Percentiles rank a stretch among this genome's conserved stretches.
These are phyloP conservation scores for Halcyon malimbica DNA, from an alignment of 2,113 vertebrate genomes.

Conservation along the genomic window DNA sequence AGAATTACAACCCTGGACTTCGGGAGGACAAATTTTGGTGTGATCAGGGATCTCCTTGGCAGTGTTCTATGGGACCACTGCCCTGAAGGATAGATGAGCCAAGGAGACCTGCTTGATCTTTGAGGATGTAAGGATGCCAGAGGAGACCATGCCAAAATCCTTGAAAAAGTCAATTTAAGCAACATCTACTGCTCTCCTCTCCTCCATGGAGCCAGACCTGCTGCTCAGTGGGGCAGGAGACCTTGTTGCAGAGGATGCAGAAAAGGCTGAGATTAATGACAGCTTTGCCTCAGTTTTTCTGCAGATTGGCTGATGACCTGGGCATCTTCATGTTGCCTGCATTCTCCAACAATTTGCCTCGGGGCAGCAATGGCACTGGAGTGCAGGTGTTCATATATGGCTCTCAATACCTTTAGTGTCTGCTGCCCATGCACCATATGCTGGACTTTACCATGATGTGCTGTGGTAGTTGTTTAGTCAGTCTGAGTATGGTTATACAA, in stretches of 20 bases:
- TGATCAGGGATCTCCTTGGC: not conserved
- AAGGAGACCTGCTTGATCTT: not conserved
- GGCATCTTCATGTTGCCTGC: not conserved
- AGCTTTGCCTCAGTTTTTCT: not conserved
- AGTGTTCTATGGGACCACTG: not conserved
- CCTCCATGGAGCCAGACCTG: not conserved
- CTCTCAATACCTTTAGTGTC: not conserved
- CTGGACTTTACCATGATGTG: not conserved
- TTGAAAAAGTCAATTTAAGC: not conserved
- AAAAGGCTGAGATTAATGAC: not conserved
- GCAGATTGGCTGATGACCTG: not conserved
- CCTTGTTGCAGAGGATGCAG: not conserved
- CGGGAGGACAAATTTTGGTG: not conserved
- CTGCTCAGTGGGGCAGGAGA: not conserved
- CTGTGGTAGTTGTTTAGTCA: not conserved
- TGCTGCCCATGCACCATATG: not conserved
- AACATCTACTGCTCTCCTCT: not conserved
- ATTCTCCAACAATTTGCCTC: not conserved
- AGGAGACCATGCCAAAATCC: not conserved
- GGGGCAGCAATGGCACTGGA: not conserved
- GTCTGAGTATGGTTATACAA: not conserved
- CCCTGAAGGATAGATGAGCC: not conserved
- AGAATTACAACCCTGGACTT: too few relatives aligned
- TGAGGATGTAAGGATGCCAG: not conserved
- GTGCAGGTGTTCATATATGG: not conserved